These are phyloP conservation scores for Sebastes itinus DNA, from an alignment of 2,797 vertebrate species.

Conservation along the genomic window DNA sequence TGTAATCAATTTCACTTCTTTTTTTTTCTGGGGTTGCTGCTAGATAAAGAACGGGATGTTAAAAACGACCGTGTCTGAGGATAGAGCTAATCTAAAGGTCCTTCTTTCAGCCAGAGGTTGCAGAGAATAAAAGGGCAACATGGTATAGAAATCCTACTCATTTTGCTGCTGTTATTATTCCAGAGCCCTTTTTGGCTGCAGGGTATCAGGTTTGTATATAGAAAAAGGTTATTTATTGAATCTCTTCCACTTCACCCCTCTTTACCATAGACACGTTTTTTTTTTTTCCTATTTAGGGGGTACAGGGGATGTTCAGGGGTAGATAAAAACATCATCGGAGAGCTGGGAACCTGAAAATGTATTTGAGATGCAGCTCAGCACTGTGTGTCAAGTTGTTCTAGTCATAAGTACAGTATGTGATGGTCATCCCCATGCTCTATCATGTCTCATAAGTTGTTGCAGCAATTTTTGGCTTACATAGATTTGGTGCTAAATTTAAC, in stretches of 20 bases:
- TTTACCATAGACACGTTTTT: background rate
- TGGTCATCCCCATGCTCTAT: background rate
- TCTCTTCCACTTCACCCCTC: background rate
- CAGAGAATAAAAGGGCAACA: background rate
- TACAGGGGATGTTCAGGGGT: no score
- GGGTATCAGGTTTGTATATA: background rate
- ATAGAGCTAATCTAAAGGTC: background rate
- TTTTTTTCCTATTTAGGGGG: background rate
- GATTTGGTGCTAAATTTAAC: no score
- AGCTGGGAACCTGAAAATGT: no score
- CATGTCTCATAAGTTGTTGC: background rate
- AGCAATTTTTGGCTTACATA: background rate
- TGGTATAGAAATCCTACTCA: background rate
- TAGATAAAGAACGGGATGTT: conserved; percentile 4
- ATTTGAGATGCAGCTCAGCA: no score
- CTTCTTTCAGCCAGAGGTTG: background rate
- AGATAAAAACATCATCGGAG: no score
- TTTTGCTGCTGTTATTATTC: conserved; percentile 10
- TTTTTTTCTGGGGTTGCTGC: background rate
- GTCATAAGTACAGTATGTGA: background rate
- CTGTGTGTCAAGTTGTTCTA: no score
- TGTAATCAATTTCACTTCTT: conserved; percentile 31
- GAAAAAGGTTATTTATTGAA: background rate
- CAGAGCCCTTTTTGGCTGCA: background rate
- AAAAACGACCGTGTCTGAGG: background rate